Percentiles rank a stretch among this genome's conserved stretches.
Conservation (phyloP, 2,888 invertebrate genomes). For the Girardia tigrina region DNA sequence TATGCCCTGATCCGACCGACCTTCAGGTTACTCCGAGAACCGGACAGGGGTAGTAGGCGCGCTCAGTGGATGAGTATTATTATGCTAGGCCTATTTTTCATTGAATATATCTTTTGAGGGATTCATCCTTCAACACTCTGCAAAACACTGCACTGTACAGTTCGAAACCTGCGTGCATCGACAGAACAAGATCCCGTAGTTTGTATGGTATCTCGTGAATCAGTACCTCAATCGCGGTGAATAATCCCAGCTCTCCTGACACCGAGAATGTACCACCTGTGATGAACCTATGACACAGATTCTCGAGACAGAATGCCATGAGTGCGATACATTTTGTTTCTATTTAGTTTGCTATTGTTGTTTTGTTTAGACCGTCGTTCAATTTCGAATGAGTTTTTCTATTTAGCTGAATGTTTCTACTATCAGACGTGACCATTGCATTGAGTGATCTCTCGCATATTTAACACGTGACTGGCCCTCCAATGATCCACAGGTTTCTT, state of each 20-base stretch:
- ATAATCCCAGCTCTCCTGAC: constrained; percentile 2
- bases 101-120: too few relatives aligned
- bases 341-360: not conserved
- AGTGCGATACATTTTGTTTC: not conserved
- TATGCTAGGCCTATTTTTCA: too few relatives aligned
- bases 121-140: too few relatives aligned
- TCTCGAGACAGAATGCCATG: not conserved
- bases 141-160: constrained; percentile 2
- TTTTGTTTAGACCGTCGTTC: not conserved
- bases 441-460: not conserved
- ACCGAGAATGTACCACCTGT: not conserved
- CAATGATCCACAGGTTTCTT: not conserved
- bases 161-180: not conserved
- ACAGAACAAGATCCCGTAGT: not conserved
- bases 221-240: not conserved
- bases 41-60: too few relatives aligned
- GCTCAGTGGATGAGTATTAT: too few relatives aligned
- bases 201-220: not conserved
- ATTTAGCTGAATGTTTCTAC: not conserved
- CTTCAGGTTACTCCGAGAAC: too few relatives aligned
- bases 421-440: not conserved
- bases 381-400: not conserved
- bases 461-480: not conserved
- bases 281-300: not conserved
- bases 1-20: too few relatives aligned